Base-by-base conservation (phyloP, 2,797 vertebrate genomes). In the Microctenopoma lineatum region DNA sequence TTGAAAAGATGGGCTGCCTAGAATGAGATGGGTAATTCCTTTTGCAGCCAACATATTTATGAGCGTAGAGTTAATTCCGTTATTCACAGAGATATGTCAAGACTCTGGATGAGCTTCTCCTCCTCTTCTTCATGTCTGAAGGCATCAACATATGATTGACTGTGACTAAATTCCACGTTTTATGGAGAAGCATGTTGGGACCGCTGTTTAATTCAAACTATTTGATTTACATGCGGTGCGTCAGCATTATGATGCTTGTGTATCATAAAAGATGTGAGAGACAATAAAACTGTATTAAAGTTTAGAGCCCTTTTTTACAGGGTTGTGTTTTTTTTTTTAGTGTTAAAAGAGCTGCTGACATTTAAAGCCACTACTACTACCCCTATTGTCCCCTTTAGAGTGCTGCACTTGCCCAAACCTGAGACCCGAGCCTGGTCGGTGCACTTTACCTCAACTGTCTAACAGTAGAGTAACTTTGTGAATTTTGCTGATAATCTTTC, bases 41-140 rank as follows among this genome's bases (percentile, higher is more conserved):
- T 90, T 63, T 77, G 77, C 66, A 72, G 60, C 51, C 80, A 79
- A 82, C 67, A 75, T 86, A 79, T 86, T 87, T 91, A 75, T 91
- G 80, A 85, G 74, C 81, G 74, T 83, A 25, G 83, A 91, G 83
- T 86, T 88, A 87, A 92, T 92, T 78, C 67, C 57, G 36, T 56
- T 16, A 89, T 89, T 82, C 58, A 83, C 45, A 68, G 79, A 66
- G 45, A 59, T 55, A 83, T 69, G 70, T 84, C 87, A 87, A 64
- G 52, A 84, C 50, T 68, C 16, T 29, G 80, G 61, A 62, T 86
- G 73, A 85, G 71, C 38, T 27, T 64, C 72, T 56, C 51, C 86
- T 70, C 55, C 85, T 90, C 81, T 74, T 86, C 82, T 89, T 83
- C 76, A 74, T 88, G 83, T 79, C 79, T 82, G 68, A 59, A 77